Base-by-base conservation (phyloP, 2,888 invertebrate species). In the Rotaria socialis region DNA sequence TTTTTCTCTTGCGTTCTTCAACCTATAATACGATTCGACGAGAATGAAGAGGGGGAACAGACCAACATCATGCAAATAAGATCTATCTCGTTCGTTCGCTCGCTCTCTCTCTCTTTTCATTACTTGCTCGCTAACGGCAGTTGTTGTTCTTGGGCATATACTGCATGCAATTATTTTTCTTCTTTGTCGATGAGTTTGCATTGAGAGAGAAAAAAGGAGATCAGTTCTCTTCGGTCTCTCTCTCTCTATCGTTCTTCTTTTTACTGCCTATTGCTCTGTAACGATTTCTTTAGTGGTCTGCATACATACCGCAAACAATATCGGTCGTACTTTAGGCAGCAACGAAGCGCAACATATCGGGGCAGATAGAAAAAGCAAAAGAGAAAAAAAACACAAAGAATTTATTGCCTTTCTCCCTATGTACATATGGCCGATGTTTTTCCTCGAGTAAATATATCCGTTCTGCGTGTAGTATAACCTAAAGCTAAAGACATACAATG, bases 41-140 rank as follows among this genome's bases (percentile, higher is more conserved):
- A 67, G 35, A 41, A 41, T 2, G 24, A 7, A 67, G 35, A 35
- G 35, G 67, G 67, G 35, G 67, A 67, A 67, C 67, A 67, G 35
- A 67, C 67, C 67, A 35, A 35, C 27, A 67, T 35, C 67, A 67
- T 67, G 67, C 67, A 67, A 67, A 67, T 67, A 67, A 35, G 67
- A 35, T 67, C 35, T 67, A 60, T 60, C 60, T n/a, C 27, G 60
- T 27, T 60, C 11, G 27, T 27, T n/a, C 27, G 27, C 60, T 60
- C 27, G 27, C 27, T 60, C 35, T 35, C 58, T 19, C 56, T 56
- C 56, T 56, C 67, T 35, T 35, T 35, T 5, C 16, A 11, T 60
- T 7, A 35, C 27, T 19, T 22, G 5, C 24, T 56, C 35, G 16
- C 35, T 5, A 19, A 35, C 67, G 67, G 19, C 35, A 16, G 67